Conservation (phyloP, 2,797 vertebrate genomes). For the Chelon labrosus region DNA sequence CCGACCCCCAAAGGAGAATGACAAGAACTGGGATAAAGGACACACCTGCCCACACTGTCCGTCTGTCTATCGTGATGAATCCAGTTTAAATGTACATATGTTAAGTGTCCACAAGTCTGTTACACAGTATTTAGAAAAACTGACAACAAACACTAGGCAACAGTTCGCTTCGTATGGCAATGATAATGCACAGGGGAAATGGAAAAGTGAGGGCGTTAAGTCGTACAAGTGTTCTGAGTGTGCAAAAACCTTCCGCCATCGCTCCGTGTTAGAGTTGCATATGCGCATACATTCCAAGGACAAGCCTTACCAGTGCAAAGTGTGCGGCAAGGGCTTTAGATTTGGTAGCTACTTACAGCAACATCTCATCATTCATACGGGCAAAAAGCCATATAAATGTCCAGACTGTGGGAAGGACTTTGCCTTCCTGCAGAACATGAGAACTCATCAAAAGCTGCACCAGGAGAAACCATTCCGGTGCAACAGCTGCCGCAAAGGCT, state of each 20-base stretch:
- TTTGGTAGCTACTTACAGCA: slow-evolving; percentile 88
- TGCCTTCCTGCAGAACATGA: slow-evolving; percentile 89
- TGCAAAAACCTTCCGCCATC: slow-evolving; percentile 85
- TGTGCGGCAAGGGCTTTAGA: slow-evolving; percentile 85
- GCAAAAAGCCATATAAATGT: slow-evolving; percentile 87
- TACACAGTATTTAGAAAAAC: slow-evolving; percentile 64
- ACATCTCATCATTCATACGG: slow-evolving; percentile 87
- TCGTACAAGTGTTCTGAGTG: slow-evolving; percentile 84
- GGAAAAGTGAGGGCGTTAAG: slow-evolving; percentile 70
- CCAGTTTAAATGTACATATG: slow-evolving; percentile 77
- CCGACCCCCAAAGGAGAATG: slow-evolving; percentile 43
- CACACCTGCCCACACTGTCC: slow-evolving; percentile 82
- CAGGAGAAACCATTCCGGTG: slow-evolving; percentile 87
- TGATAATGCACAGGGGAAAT: slow-evolving; percentile 64
- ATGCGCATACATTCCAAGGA: slow-evolving; percentile 88
- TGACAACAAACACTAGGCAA: slow-evolving; percentile 50
- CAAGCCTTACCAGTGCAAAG: slow-evolving; percentile 86
- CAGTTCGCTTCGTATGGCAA: slow-evolving; percentile 38
- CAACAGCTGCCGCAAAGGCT: slow-evolving; percentile 87
- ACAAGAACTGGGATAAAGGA: slow-evolving; percentile 68
- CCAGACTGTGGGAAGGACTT: slow-evolving; percentile 88
- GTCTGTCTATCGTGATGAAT: slow-evolving; percentile 75
- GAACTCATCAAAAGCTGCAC: slow-evolving; percentile 86
- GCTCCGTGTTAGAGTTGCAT: slow-evolving; percentile 86
- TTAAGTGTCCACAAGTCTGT: slow-evolving; percentile 76